Evolutionary conservation across 2,888 invertebrate genomes (phyloP).

Genomic region (Diarsia brunnea): DNA sequence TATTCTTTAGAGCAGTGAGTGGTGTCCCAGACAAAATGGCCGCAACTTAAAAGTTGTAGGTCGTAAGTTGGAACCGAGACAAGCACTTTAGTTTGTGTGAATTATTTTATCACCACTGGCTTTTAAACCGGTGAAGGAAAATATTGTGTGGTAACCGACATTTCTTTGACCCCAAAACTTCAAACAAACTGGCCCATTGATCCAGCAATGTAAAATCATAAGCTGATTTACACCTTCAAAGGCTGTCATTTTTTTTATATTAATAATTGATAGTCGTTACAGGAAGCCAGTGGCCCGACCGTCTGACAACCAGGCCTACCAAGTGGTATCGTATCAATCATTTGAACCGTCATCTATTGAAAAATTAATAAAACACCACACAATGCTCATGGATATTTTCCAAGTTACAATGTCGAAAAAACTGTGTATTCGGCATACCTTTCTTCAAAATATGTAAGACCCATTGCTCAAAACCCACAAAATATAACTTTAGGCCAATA

Average conservation of each 20-base stretch:
- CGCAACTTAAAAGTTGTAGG: background rate
- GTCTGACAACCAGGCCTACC: background rate
- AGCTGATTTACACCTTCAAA: background rate
- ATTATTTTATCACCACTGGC: background rate
- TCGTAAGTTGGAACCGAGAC: background rate
- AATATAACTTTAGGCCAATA: slow-evolving; percentile 19
- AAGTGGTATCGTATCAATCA: background rate
- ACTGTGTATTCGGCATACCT: background rate
- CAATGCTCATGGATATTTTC: background rate
- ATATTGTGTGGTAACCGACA: background rate
- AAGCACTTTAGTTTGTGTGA: background rate
- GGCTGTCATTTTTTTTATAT: background rate
- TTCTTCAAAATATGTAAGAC: background rate
- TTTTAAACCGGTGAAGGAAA: background rate
- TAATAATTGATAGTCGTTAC: background rate
- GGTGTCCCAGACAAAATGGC: background rate
- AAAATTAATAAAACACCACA: background rate
- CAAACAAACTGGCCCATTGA: background rate
- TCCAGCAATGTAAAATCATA: background rate
- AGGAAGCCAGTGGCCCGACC: background rate
- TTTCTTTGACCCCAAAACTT: background rate
- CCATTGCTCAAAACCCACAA: slow-evolving; percentile 1
- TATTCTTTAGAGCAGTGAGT: background rate
- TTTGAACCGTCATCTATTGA: no score
- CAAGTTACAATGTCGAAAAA: background rate